Evolutionary conservation across 2,888 invertebrate species (phyloP).

Genomic region (Apodemia zela): DNA sequence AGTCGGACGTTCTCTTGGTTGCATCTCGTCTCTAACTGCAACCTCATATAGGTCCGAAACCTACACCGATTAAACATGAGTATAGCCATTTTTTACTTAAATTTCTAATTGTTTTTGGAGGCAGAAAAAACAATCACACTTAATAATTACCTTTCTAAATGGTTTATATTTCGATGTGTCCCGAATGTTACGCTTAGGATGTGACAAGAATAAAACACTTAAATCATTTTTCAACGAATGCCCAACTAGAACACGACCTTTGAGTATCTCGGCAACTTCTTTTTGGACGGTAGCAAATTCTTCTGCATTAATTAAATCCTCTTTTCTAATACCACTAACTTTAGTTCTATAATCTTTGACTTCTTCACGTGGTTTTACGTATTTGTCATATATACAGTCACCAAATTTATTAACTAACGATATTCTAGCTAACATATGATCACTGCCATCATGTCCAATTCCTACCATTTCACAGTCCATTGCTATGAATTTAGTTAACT

Average conservation of each 20-base stretch:
- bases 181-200: conserved; percentile 86
- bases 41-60: too few species aligned
- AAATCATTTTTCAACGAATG: conserved; percentile 93
- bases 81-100: too few species aligned
- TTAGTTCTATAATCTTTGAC: conserved; percentile 89
- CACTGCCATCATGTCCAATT: conserved; percentile 85
- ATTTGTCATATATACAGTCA: conserved; percentile 91
- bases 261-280: conserved; percentile 87
- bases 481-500: conserved; percentile 84
- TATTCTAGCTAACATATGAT: conserved; percentile 91
- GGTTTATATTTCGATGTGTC: conserved; percentile 91
- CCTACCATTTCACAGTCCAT: conserved; percentile 99
- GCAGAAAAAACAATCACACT: too few species aligned
- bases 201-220: conserved; percentile 88
- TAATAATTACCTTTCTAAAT: conserved; percentile 81
- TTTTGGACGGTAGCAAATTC: conserved; percentile 85
- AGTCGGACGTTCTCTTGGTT: too few species aligned
- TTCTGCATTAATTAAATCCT: conserved; percentile 85
- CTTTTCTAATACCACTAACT: conserved; percentile 91
- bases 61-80: too few species aligned
- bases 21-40: too few species aligned
- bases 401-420: conserved; percentile 93
- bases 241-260: conserved; percentile 89
- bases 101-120: too few species aligned
- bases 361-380: conserved; percentile 85